Evolutionary conservation across 2,113 vertebrate genomes (phyloP).

Genomic region (Leuciscus idus): DNA sequence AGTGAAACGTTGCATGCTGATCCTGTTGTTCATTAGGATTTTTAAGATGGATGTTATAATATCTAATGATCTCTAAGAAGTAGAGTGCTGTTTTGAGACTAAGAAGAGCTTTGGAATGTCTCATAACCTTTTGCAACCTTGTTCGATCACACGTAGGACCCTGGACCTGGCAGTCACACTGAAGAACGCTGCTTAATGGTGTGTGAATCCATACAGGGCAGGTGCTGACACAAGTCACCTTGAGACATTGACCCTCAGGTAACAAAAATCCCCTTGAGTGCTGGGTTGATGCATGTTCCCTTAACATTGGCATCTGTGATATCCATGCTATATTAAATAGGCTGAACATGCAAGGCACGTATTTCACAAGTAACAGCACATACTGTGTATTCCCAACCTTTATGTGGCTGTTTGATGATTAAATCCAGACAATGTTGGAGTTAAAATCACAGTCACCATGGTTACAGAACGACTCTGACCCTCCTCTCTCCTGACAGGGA

Average conservation of each 20-base stretch:
- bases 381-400: neutral
- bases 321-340: neutral
- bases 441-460: constrained; percentile 56
- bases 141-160: constrained; percentile 44
- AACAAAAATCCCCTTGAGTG: constrained; percentile 8
- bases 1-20: neutral
- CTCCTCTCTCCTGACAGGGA: constrained; percentile 37
- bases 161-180: constrained; percentile 50
- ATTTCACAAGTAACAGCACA: neutral
- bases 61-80: neutral
- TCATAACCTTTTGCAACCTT: constrained; percentile 43
- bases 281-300: neutral
- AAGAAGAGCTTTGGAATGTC: neutral
- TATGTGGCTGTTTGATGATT: constrained; percentile 57
- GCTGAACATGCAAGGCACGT: neutral
- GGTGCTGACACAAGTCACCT: constrained; percentile 28
- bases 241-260: constrained; percentile 3
- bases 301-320: neutral
- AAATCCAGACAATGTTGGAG: constrained; percentile 61
- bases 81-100: neutral
- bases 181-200: constrained; percentile 53
- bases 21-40: neutral
- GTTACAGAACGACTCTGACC: constrained; percentile 47
- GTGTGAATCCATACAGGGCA: constrained; percentile 55
- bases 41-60: neutral